Conservation (phyloP, 1,140 invertebrate species). For the Diabrotica undecimpunctata region DNA sequence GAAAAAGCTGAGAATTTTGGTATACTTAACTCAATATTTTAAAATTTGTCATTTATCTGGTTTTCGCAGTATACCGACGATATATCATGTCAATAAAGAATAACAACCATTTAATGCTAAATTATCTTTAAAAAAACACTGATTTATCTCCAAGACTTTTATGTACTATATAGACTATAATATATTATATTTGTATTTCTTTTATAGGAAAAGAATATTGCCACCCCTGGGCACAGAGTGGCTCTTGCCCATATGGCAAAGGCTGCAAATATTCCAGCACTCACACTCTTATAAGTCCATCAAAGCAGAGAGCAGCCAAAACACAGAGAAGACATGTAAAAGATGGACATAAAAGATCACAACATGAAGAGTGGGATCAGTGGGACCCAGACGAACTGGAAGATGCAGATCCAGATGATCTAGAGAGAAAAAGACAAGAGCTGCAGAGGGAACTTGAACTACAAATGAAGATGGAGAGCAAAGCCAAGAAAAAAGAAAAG, state of each 20-base stretch:
- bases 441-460: slow-evolving; percentile 74
- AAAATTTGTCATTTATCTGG: no score
- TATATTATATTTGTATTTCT: no score
- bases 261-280: slow-evolving; percentile 69
- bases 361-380: slow-evolving; percentile 65
- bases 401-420: slow-evolving; percentile 76
- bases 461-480: slow-evolving; percentile 65
- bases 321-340: slow-evolving; percentile 56
- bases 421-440: slow-evolving; percentile 71
- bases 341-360: slow-evolving; percentile 60
- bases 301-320: slow-evolving; percentile 64
- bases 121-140: no score
- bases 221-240: slow-evolving; percentile 70
- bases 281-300: slow-evolving; percentile 70
- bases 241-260: slow-evolving; percentile 71
- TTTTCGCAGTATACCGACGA: no score
- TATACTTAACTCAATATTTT: no score
- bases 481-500: slow-evolving; percentile 59
- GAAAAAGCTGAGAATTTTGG: no score
- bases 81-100: no score
- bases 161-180: no score
- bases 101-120: no score
- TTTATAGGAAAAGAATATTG: slow-evolving; percentile 59
- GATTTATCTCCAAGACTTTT: no score
- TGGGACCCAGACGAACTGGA: slow-evolving; percentile 77